Evolutionary conservation across 2,113 vertebrate species (phyloP), one percentile per base, ranked within the genome.

Genomic region (Dasyprocta punctata): DNA sequence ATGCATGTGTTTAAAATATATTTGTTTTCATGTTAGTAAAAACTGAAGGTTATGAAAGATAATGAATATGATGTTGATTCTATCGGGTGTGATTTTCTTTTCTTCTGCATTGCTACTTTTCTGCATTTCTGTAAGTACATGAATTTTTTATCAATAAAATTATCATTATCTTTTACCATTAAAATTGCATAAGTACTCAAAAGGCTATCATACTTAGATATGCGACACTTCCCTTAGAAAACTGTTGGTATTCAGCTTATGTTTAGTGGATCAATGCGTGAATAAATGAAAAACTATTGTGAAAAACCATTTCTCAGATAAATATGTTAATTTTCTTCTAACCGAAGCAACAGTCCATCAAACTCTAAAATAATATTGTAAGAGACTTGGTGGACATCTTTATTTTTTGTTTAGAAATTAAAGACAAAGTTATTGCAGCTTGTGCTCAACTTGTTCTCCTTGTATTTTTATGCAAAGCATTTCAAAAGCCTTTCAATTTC

Each of bases 261-360:
- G 81, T 65, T 69, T 49, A 86, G 38, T 56, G 7, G 81, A 30
- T 86, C 14, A 44, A 30, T 61, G 36, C 36, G 22, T 60, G 36
- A 38, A 81, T 60, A 89, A 69, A 33, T 56, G 41, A 93, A 71
- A 88, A 93, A 30, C 17, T 89, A 87, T 63, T 87, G 44, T 61
- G 38, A 92, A 75, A 84, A 89, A 36, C 47, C 81, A 61, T 92
- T 94, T 86, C 41, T 89, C 33, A 82, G 13, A 49, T 90, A 92
- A 90, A 60, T 87, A 9, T 11, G 49, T 67, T 49, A 61, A 36
- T 80, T 95, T 78, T 61, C n/a, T 69, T 69, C 38, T 86, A 67
- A n/a, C 63, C 60, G 86, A 85, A 94, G 56, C 41, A 69, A 83
- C 1, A 6, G 4, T 36, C 28, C 67, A 61, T 16, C 61, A 56